These are phyloP conservation scores for Armadillidium nasatum DNA, from an alignment of 1,140 invertebrate species.

Conservation along the genomic window DNA sequence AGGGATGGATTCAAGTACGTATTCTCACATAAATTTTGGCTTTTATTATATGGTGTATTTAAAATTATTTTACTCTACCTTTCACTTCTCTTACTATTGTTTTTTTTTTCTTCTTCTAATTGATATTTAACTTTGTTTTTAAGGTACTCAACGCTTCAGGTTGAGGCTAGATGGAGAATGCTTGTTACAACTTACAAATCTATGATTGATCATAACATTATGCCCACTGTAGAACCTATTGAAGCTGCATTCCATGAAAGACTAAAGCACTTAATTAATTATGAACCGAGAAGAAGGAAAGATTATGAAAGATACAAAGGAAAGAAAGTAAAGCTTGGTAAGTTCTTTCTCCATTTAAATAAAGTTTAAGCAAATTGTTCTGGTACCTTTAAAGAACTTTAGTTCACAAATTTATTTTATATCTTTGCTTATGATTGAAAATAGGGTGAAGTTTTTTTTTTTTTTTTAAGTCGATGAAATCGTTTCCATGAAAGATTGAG, in stretches of 20 bases:
- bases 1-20: constrained; percentile 33
- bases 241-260: constrained; percentile 28
- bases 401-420: too few relatives aligned
- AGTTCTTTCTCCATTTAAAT: neutral
- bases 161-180: constrained; percentile 36
- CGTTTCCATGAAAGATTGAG: too few relatives aligned
- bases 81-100: too few relatives aligned
- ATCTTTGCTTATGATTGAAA: too few relatives aligned
- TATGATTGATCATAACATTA: constrained; percentile 30
- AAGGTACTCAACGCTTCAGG: constrained; percentile 30
- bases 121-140: neutral
- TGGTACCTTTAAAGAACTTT: too few relatives aligned
- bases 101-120: too few relatives aligned
- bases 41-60: too few relatives aligned
- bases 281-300: constrained; percentile 30
- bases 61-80: too few relatives aligned
- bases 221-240: constrained; percentile 35
- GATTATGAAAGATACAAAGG: constrained; percentile 35
- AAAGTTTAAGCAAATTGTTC: too few relatives aligned
- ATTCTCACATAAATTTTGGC: neutral
- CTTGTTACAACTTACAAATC: constrained; percentile 35
- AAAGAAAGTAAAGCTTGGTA: constrained; percentile 33
- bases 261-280: constrained; percentile 30
- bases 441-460: too few relatives aligned
- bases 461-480: too few relatives aligned